Conservation (phyloP, 2,797 vertebrate species). For the Micromesistius poutassou region DNA sequence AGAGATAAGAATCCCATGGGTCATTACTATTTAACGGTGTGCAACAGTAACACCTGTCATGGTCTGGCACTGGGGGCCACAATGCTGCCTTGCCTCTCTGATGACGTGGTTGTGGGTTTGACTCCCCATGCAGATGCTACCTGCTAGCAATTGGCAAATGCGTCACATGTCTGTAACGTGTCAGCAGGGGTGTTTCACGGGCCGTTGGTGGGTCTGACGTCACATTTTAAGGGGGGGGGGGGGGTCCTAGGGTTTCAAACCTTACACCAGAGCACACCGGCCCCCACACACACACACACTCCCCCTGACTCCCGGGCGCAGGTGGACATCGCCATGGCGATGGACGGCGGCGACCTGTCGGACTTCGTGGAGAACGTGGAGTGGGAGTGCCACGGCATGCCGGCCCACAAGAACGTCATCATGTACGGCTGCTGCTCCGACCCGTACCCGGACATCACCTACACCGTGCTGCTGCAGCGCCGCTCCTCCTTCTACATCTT, state of each 20-base stretch:
- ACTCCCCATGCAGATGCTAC: neutral
- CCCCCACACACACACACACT: too few species aligned
- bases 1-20: neutral
- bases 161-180: neutral
- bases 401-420: constrained; percentile 90
- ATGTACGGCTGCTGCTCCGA: constrained; percentile 97
- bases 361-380: constrained; percentile 97
- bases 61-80: neutral
- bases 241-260: too few species aligned
- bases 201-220: too few species aligned
- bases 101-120: neutral
- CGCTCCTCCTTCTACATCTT: constrained; percentile 96
- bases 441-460: constrained; percentile 95
- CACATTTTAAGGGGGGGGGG: too few species aligned
- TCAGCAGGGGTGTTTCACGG: too few species aligned
- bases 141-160: neutral
- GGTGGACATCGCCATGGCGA: constrained; percentile 89
- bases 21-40: neutral
- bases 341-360: constrained; percentile 90
- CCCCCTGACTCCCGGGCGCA: constrained; percentile 23
- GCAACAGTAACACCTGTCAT: neutral
- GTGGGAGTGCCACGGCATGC: constrained; percentile 96
- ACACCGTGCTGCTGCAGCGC: constrained; percentile 89
- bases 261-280: too few species aligned
- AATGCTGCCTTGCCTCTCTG: neutral